Evolutionary conservation across 1,140 invertebrate species (phyloP).

Genomic region (Diorhabda elongata): DNA sequence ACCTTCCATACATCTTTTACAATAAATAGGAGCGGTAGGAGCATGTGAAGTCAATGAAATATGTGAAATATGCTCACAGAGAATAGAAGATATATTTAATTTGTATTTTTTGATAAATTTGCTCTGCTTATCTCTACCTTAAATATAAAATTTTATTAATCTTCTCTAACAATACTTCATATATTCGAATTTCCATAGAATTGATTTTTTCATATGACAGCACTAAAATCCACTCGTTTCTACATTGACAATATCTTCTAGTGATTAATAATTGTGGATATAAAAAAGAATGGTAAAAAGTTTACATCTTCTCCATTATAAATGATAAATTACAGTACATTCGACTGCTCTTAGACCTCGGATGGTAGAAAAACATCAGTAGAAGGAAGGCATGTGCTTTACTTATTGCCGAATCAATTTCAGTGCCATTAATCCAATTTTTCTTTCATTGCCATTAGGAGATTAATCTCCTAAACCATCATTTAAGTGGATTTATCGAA

Average conservation of each 20-base stretch:
- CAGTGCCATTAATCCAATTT: slow-evolving; percentile 23
- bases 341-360: slow-evolving; percentile 26
- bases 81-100: too few relatives aligned
- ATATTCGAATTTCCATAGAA: background rate
- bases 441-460: slow-evolving; percentile 15
- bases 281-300: slow-evolving; percentile 24
- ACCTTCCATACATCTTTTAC: too few relatives aligned
- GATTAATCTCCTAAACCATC: slow-evolving; percentile 11
- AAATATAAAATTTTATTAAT: too few relatives aligned
- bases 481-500: slow-evolving; percentile 17
- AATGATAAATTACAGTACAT: slow-evolving; percentile 31
- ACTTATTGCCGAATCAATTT: slow-evolving; percentile 29
- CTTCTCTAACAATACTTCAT: background rate
- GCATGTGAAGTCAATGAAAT: too few relatives aligned
- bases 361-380: slow-evolving; percentile 26
- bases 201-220: background rate
- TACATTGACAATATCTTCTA: slow-evolving; percentile 8
- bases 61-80: too few relatives aligned
- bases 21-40: too few relatives aligned
- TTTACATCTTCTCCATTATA: slow-evolving; percentile 28
- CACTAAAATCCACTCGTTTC: slow-evolving; percentile 1
- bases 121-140: too few relatives aligned
- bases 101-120: too few relatives aligned
- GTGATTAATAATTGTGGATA: slow-evolving; percentile 16
- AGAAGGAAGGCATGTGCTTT: slow-evolving; percentile 28